A percentile compares a stretch with the other conserved stretches of the same genome.
phyloP scores from a whole-genome alignment of 2,113 vertebrate species.

The Hippopotamus amphibius region DNA sequence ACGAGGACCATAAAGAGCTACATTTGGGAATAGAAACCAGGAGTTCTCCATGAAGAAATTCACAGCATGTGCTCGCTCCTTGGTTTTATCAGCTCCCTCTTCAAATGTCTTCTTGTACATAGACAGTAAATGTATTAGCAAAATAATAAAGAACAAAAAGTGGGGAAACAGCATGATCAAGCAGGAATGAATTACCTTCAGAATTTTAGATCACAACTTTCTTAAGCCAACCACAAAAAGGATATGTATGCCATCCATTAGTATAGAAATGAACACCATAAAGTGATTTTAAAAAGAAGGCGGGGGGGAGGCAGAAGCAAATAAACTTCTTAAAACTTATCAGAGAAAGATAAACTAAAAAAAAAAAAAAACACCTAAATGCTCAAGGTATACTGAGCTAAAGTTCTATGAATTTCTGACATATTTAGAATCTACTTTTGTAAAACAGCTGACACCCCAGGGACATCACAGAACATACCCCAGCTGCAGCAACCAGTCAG shows the following conservation, averaged over 20 bases:
- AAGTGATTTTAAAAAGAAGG: neutral
- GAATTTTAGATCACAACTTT: slow-evolving; percentile 59
- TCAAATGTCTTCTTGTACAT: slow-evolving; percentile 36
- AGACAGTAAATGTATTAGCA: slow-evolving; percentile 13
- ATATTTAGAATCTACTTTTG: neutral
- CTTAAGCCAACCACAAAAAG: slow-evolving; percentile 28
- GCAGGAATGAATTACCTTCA: neutral
- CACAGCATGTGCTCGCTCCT: neutral
- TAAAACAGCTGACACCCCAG: neutral
- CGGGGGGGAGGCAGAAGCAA: neutral
- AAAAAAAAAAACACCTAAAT: neutral
- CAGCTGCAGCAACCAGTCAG: neutral
- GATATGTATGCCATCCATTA: neutral
- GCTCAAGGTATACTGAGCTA: neutral
- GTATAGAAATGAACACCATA: slow-evolving; percentile 45
- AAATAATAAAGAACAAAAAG: slow-evolving; percentile 62
- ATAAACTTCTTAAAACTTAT: slow-evolving; percentile 30
- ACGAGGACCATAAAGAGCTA: slow-evolving; percentile 68
- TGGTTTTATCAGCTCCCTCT: slow-evolving; percentile 1
- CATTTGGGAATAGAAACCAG: slow-evolving; percentile 67
- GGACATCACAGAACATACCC: neutral
- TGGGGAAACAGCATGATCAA: slow-evolving; percentile 27
- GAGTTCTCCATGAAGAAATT: slow-evolving; percentile 61
- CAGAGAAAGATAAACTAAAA: neutral
- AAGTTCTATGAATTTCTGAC: neutral